Percentiles rank a stretch among this genome's conserved stretches.
Evolutionary conservation across 2,113 vertebrate genomes (phyloP).

Genomic region (Myxocyprinus asiaticus): DNA sequence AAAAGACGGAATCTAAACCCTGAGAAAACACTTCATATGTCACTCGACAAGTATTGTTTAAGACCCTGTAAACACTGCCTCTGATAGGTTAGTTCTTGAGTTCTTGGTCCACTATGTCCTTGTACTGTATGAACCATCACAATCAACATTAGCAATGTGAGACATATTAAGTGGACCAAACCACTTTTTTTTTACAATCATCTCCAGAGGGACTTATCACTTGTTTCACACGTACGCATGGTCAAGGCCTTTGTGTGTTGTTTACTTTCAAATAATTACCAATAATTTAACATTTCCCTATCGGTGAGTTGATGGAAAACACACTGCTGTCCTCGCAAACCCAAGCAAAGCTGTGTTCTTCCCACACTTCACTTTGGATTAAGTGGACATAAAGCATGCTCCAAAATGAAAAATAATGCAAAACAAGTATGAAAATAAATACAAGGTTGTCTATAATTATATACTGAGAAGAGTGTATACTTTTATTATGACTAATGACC

Average conservation of each 20-base stretch:
- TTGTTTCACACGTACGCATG: neutral
- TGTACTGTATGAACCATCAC: constrained; percentile 1
- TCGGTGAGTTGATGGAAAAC: neutral
- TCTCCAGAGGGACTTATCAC: constrained; percentile 10
- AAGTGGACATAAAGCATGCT: neutral
- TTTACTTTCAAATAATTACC: constrained; percentile 18
- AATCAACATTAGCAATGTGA: constrained; percentile 1
- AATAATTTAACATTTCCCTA: constrained; percentile 31
- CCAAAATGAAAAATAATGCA: neutral
- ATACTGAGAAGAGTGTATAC: neutral
- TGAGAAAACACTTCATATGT: constrained; percentile 7
- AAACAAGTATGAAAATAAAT: neutral
- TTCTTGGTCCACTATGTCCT: neutral
- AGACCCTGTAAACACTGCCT: constrained; percentile 14
- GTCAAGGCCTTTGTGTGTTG: neutral
- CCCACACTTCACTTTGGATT: constrained; percentile 11
- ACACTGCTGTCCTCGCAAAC: constrained; percentile 16
- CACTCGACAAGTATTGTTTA: constrained; percentile 9
- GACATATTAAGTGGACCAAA: neutral
- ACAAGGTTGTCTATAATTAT: neutral
- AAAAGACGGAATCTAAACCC: constrained; percentile 15
- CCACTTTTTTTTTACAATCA: neutral
- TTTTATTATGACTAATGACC: neutral
- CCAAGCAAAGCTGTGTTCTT: neutral
- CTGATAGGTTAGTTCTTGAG: constrained; percentile 10